Evolutionary conservation across 2,888 invertebrate species (phyloP).

Genomic region (Caenorhabditis sp.): DNA sequence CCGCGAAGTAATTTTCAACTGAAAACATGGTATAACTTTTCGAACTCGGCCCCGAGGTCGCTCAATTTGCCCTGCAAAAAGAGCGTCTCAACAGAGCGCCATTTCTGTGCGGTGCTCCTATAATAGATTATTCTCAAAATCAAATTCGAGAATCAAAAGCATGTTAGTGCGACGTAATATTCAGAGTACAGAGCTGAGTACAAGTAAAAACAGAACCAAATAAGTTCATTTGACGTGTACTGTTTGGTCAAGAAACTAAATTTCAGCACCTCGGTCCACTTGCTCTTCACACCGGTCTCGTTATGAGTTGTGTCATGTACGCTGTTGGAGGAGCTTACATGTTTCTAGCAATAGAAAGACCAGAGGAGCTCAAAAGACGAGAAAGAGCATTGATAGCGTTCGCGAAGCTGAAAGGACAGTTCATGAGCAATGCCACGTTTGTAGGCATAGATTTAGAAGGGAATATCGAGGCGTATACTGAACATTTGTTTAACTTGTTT

Average conservation of each 20-base stretch:
- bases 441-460: neutral
- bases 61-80: too few relatives aligned
- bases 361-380: constrained; percentile 52
- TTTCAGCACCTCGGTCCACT: constrained; percentile 64
- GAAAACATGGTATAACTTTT: too few relatives aligned
- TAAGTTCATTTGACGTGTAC: neutral
- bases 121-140: too few relatives aligned
- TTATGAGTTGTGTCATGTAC: constrained; percentile 59
- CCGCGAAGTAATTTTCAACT: too few relatives aligned
- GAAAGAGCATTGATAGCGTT: constrained; percentile 42
- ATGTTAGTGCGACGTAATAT: too few relatives aligned
- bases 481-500: constrained; percentile 52
- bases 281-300: constrained; percentile 63
- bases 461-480: constrained; percentile 57
- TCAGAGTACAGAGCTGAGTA: neutral
- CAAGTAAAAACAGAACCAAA: neutral
- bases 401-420: constrained; percentile 33
- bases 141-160: too few relatives aligned
- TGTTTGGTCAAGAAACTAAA: too few relatives aligned
- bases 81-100: too few relatives aligned
- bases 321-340: constrained; percentile 63
- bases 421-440: constrained; percentile 41
- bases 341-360: constrained; percentile 59
- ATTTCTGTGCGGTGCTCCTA: too few relatives aligned
- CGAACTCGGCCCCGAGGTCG: too few relatives aligned